These are phyloP conservation scores for Asteroscopus sphinx DNA, from an alignment of 2,888 invertebrate genomes.

Conservation along the genomic window DNA sequence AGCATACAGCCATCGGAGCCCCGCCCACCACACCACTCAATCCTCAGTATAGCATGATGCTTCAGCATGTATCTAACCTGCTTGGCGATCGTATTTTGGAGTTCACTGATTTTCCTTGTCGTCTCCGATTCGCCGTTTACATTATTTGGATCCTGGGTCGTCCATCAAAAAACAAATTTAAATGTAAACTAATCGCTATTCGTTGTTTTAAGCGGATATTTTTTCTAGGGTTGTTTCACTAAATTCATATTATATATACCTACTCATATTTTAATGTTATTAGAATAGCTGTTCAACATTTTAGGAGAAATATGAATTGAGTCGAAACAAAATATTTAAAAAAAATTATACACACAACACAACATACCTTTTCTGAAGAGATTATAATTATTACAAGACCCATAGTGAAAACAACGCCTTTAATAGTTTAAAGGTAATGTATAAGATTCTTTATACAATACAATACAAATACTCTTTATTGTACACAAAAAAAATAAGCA, in stretches of 20 bases:
- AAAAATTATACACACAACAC: slow-evolving; percentile 51
- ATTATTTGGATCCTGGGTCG: slow-evolving; percentile 83
- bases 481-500: too few relatives aligned
- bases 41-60: slow-evolving; percentile 46
- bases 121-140: slow-evolving; percentile 84
- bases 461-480: too few relatives aligned
- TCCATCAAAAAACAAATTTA: slow-evolving; percentile 73
- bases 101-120: slow-evolving; percentile 92
- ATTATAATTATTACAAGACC: slow-evolving; percentile 11
- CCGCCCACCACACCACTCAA: slow-evolving; percentile 15
- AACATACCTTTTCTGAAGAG: slow-evolving; percentile 36
- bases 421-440: background rate
- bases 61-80: slow-evolving; percentile 91
- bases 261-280: too few relatives aligned
- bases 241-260: slow-evolving; percentile 19
- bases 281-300: background rate
- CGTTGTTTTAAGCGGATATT: slow-evolving; percentile 33
- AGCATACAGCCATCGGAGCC: background rate
- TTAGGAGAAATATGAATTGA: slow-evolving; percentile 30
- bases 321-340: slow-evolving; percentile 35
- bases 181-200: slow-evolving; percentile 61
- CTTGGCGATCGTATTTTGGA: slow-evolving; percentile 96
- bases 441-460: too few relatives aligned
- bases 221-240: slow-evolving; percentile 41
- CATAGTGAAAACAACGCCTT: background rate